Evolutionary conservation across 2,113 vertebrate genomes (phyloP), one percentile per base, ranked within the genome.

Genomic region (Saccopteryx bilineata): DNA sequence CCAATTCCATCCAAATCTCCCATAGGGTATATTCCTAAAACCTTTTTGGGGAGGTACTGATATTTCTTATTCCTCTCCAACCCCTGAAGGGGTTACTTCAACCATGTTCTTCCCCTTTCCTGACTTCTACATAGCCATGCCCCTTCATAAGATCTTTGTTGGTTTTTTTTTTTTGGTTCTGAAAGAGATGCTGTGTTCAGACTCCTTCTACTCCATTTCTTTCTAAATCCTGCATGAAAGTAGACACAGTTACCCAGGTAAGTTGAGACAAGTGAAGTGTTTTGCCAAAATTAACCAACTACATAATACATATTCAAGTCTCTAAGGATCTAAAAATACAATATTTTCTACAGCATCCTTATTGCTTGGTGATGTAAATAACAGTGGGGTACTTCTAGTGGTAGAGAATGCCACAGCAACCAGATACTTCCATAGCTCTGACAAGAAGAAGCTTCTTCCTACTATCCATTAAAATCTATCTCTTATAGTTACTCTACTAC

Each of bases 221-320:
- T 75, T 79, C 60, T 80, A 95, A 80, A 69, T 65, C 46, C 15
- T 80, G 14, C 75, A 69, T 84, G 61, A 69, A 83, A 23, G 50
- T 11, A 78, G n/a, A 74, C 46, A 69, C 46, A 63, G n/a, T 74
- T 56, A 46, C 50, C 74, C 46, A 74, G 31, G 46, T 39, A 65
- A 76, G 74, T 24, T 52, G n/a, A 82, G 26, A 15, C 76, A 85
- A 92, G 31, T 66, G 31, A 83, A 72, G 14, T 18, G 14, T 10
- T 93, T 94, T 66, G 12, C 61, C 46, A 65, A 95, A 96, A 66
- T 68, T 54, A 85, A 79, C 31, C 48, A 87, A 33, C 1, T 75
- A 33, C 23, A 69, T 69, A 74, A 39, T 24, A 66, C 4, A 71
- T 26, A 86, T 26, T 54, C 24, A 93, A 93, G 24, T 79, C 46